phyloP scores from a whole-genome alignment of 2,113 vertebrate genomes.

The Myotis brandtii region DNA sequence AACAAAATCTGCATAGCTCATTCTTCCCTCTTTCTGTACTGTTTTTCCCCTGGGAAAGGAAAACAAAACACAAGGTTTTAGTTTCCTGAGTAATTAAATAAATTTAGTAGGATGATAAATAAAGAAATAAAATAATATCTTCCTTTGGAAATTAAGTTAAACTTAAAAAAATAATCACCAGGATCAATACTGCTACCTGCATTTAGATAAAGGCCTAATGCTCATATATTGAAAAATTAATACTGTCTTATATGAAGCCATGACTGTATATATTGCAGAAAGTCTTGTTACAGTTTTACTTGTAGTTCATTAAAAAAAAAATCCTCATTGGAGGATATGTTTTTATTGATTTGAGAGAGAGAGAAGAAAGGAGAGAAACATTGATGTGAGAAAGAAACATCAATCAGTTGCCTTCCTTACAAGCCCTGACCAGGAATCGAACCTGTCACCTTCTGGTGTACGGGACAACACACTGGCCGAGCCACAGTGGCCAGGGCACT shows the following conservation, averaged over 20 bases:
- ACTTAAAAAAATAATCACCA: conserved; percentile 18
- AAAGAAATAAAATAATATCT: conserved; percentile 54
- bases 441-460: neutral
- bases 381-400: neutral
- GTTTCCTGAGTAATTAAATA: conserved; percentile 44
- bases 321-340: neutral
- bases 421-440: neutral
- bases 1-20: conserved; percentile 99
- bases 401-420: neutral
- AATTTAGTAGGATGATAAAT: conserved; percentile 5
- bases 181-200: conserved; percentile 27
- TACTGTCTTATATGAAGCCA: conserved; percentile 38
- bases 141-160: conserved; percentile 57
- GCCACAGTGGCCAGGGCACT: neutral
- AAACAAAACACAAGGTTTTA: conserved; percentile 77
- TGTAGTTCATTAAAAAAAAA: neutral
- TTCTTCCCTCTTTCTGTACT: conserved; percentile 94
- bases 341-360: neutral
- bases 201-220: conserved; percentile 20
- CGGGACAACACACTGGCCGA: neutral
- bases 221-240: conserved; percentile 2
- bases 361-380: neutral
- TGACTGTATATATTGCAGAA: neutral
- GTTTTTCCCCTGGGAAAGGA: conserved; percentile 90
- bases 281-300: conserved; percentile 17